These are phyloP conservation scores for Plodia interpunctella DNA, from an alignment of 1,140 invertebrate genomes.

Conservation along the genomic window DNA sequence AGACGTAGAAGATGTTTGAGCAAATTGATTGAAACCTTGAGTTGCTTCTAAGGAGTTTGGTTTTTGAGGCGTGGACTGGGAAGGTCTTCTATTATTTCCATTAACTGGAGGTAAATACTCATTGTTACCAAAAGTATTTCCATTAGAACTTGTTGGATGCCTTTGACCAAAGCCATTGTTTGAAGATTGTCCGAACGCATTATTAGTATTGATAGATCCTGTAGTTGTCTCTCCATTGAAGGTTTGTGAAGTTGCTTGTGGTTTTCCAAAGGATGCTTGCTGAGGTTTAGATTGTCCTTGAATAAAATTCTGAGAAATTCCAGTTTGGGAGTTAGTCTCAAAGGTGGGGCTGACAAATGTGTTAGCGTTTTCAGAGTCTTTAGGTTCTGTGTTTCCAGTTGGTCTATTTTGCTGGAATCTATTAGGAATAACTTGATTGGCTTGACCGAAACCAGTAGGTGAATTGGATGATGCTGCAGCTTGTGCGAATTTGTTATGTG, in stretches of 20 bases:
- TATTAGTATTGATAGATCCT: not conserved
- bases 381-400: not conserved
- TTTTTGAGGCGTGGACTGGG: not conserved
- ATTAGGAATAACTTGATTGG: not conserved
- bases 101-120: conserved; percentile 30
- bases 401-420: not conserved
- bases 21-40: not conserved
- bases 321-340: conserved; percentile 1
- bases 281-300: not conserved
- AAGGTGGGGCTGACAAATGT: conserved; percentile 4
- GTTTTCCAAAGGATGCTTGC: not conserved
- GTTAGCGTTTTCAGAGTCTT: conserved; percentile 2
- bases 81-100: conserved; percentile 1
- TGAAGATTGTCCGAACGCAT: not conserved
- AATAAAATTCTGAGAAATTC: not conserved
- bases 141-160: not conserved
- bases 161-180: conserved; percentile 11
- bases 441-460: not conserved
- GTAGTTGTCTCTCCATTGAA: conserved; percentile 10
- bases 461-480: not conserved
- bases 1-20: not conserved
- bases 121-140: conserved; percentile 16
- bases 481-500: conserved; percentile 15
- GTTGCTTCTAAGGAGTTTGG: conserved; percentile 6
- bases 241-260: not conserved